Base-by-base conservation (phyloP, 1,140 invertebrate species). In the Drosophila kepulauana region DNA sequence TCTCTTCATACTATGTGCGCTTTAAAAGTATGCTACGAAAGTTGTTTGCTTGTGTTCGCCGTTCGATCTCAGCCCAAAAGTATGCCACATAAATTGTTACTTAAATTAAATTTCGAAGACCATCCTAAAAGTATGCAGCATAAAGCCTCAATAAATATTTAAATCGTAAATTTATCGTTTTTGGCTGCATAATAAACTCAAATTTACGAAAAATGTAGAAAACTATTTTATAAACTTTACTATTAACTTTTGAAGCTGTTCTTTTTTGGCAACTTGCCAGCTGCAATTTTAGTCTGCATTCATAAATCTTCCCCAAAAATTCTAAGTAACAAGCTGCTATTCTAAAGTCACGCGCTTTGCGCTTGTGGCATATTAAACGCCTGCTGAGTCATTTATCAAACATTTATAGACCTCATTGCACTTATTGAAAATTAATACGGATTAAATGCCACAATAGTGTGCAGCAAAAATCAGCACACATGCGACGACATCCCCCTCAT, bases 371-470 rank as follows among this genome's bases (percentile, higher is more conserved):
- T 48, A 28, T 45, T 46, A 20, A 20, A 30, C 33, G 78, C 71
- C 63, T 73, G 81, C 66, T 72, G 59, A 16, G 80, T 54, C 84
- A 88, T 87, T 87, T 84, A 84, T 88, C 82, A 87, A 87, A 80
- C 67, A 80, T 75, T 85, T 73, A 84, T 71, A 78, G 80, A 88
- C 65, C 84, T 56, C 73, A 74, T 71, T 87, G 79, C 82, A 87
- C 82, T 84, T 87, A 87, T 88, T 87, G 84, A 87, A 87, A 87
- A 87, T 84, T 87, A 87, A 87, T 88, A 88, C 84, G 81, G 77
- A 79, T 88, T 88, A 87, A 61, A 69, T 66, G 63, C 77, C 84
- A 88, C 78, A 79, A 88, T 78, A 87, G 81, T 70, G 78, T 66
- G 74, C 73, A 80, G 65, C 77, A 80, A 64, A 81, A 88, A 87